Evolutionary conservation across 2,888 invertebrate species (phyloP), one percentile per base, ranked within the genome.

Genomic region (Osmoderma eremita): DNA sequence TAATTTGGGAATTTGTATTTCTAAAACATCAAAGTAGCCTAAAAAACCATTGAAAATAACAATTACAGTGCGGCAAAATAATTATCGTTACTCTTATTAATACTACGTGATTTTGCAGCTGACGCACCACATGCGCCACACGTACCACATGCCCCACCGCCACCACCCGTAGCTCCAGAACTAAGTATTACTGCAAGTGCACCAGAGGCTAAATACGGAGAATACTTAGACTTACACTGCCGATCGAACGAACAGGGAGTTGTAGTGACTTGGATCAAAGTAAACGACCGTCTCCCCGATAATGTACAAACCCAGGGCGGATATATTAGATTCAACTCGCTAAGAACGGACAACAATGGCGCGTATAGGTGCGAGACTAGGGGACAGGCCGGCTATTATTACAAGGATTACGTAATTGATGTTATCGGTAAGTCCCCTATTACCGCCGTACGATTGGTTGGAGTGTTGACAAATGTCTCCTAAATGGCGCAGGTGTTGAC

Each of bases 321-420:
- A 54, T 76, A 73, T 24, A 79, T 92, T 48, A 83, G 88, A 70
- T 85, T 92, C 56, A 81, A 80, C 1, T 84, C 85, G 70, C 86
- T 90, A 1, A 81, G 83, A 63, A 80, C 84, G 2, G 86, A 86
- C 64, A 90, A 93, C 79, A 86, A 86, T 24, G 92, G 91, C 45
- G 80, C 85, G 4, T 93, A 93, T 78, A 83, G 87, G 45, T 93
- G 93, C 76, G 86, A 86, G 66, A 90, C 88, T 0, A 79, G 77
- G 56, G 82, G 81, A 42, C 75, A 75, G 63, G 74, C 77, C 64
- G 79, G 79, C 13, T 80, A 80, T 22, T 85, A 86, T 70, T 83
- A 85, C 67, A 85, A 87, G 68, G 87, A 88, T 74, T 88, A 88
- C 75, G 82, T 83, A 42, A 80, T 90, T 3, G 80, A 84, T 56